Evolutionary conservation across 2,797 vertebrate genomes (phyloP).

Genomic region (Macropus fuliginosus): DNA sequence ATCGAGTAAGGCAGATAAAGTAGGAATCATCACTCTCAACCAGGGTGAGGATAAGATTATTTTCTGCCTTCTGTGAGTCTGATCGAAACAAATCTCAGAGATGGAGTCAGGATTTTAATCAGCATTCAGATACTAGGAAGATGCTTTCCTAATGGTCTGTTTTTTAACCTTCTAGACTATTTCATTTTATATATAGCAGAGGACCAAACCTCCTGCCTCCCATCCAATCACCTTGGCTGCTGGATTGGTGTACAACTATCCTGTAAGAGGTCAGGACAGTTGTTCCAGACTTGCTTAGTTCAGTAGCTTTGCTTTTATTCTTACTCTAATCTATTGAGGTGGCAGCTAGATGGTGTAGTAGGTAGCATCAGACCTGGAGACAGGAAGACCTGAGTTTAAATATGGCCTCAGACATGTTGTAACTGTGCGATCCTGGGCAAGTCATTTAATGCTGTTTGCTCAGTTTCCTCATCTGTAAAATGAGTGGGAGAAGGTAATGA

Average conservation of each 20-base stretch:
- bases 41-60: not conserved
- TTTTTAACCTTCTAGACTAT: not conserved
- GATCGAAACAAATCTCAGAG: not conserved
- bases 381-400: not conserved
- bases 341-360: not conserved
- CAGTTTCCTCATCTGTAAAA: not conserved
- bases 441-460: not conserved
- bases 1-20: not conserved
- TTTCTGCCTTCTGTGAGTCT: not conserved
- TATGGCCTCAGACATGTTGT: not conserved
- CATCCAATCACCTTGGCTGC: not conserved
- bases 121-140: not conserved
- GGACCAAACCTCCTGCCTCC: not conserved
- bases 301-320: not conserved
- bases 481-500: not conserved
- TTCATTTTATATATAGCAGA: not conserved
- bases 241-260: not conserved
- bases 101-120: not conserved
- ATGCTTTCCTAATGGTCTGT: not conserved
- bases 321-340: not conserved
- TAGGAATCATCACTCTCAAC: not conserved
- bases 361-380: not conserved
- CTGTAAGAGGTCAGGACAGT: not conserved
- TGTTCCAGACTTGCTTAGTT: not conserved
- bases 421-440: not conserved